Conservation (phyloP, 2,888 invertebrate species). For the Stenichneumon culpator region DNA sequence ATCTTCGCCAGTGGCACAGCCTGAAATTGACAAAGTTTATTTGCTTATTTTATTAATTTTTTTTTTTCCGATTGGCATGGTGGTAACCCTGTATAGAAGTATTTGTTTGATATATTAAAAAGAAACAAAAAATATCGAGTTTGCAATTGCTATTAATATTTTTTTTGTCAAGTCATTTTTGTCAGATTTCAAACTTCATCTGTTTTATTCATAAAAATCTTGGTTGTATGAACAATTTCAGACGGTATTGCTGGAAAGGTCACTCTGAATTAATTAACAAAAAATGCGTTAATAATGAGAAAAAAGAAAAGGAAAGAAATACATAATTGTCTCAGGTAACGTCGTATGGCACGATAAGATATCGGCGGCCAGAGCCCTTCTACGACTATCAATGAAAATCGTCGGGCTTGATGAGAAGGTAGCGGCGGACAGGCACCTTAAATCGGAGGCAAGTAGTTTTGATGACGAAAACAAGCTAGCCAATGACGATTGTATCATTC, state of each 20-base stretch:
- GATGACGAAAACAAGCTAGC: slow-evolving; percentile 71
- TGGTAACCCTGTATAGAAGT: no score
- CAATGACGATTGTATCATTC: slow-evolving; percentile 68
- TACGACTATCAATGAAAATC: slow-evolving; percentile 86
- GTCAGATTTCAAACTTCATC: no score
- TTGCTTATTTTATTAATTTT: background rate
- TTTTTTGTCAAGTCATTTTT: no score
- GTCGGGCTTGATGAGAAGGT: slow-evolving; percentile 74
- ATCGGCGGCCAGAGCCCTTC: slow-evolving; percentile 88
- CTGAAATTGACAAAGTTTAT: background rate
- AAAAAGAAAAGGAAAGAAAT: background rate
- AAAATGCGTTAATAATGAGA: background rate
- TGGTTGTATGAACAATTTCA: background rate
- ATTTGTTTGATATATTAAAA: no score
- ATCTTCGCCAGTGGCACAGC: background rate
- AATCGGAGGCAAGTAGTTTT: slow-evolving; percentile 67
- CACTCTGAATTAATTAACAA: background rate
- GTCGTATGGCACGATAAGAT: slow-evolving; percentile 88
- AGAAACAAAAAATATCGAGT: no score
- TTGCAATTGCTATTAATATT: no score
- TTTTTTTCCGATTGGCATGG: background rate
- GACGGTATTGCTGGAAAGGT: background rate
- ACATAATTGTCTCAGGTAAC: slow-evolving; percentile 85
- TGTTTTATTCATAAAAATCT: background rate
- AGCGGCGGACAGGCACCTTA: slow-evolving; percentile 58